Evolutionary conservation across 1,140 invertebrate genomes (phyloP), one percentile per base, ranked within the genome.

Genomic region (Telenomus remus): DNA sequence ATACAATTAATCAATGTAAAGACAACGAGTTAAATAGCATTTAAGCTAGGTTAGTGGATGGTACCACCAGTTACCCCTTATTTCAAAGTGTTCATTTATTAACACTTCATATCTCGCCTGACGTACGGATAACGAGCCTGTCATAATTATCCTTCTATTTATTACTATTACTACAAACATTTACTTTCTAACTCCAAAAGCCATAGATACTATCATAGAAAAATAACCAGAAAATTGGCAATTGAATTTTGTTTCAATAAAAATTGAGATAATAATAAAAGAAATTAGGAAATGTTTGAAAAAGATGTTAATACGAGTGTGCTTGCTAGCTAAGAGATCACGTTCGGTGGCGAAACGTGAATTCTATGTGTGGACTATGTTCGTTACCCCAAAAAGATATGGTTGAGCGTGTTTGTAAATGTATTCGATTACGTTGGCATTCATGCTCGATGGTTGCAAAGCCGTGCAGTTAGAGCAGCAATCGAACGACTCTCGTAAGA

Each of bases 81-180:
- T 81, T 81, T 83, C 80, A 79, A 80, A 76, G 75, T 78, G 83
- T 85, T 81, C 83, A 85, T 85, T 86, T 84, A 86, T 86, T 86
- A 86, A 83, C 84, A 84, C 84, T 84, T 86, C 84, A 85, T 85
- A 86, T 86, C 80, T 80, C 76, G 82, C 79, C 81, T 81, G 85
- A 86, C 85, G 84, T 85, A 79, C 79, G 80, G 77, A 84, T 86
- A 86, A 86, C 85, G 84, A 86, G 82, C 84, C 80, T 86, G 85
- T 86, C 85, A 86, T 86, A 86, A 86, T 86, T 86, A 85, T 74
- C 83, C 68, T 69, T 83, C 82, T 83, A 86, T 85, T 82, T 85
- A 27, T 86, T 86, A 86, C 85, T 85, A 85, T 82, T 78, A 70
- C 39, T 12, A 79, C 66, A 55, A 48, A n/a, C n/a, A n/a, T n/a